phyloP scores from a whole-genome alignment of 92 coral and sea anemone genomes.

The Hydrozoanthus gracilis region DNA sequence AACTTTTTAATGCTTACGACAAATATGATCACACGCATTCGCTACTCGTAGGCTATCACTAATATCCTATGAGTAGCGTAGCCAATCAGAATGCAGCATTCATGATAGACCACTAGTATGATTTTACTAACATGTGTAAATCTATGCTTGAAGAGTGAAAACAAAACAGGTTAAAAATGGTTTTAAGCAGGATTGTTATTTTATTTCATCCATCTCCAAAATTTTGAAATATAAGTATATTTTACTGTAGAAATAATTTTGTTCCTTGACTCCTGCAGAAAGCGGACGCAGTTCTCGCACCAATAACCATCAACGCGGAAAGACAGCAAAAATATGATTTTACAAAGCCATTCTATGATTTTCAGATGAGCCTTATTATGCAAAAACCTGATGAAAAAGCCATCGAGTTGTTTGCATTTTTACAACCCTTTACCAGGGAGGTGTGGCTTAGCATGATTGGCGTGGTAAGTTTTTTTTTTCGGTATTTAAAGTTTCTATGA shows the following conservation, averaged over 20 bases:
- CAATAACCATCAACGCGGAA: constrained; percentile 90
- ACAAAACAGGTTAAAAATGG: too few relatives aligned
- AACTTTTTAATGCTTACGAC: too few relatives aligned
- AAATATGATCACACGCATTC: too few relatives aligned
- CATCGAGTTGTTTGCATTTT: constrained; percentile 83
- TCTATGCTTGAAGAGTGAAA: too few relatives aligned
- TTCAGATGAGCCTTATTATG: constrained; percentile 89
- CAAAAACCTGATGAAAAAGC: constrained; percentile 75
- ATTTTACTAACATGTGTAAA: too few relatives aligned
- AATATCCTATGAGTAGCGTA: too few relatives aligned
- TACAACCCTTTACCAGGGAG: constrained; percentile 80
- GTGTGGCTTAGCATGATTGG: constrained; percentile 90
- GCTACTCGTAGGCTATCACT: too few relatives aligned
- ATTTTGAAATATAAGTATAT: background rate
- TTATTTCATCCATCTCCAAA: background rate
- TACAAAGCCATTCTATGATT: constrained; percentile 97
- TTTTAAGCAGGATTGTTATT: too few relatives aligned
- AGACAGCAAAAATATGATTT: constrained; percentile 84
- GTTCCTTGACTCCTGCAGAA: constrained; percentile 38
- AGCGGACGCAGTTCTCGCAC: constrained; percentile 90
- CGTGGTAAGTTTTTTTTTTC: constrained; percentile 68
- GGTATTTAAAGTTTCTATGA: background rate
- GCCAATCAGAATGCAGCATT: too few relatives aligned
- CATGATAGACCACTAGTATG: too few relatives aligned
- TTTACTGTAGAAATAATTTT: background rate